Evolutionary conservation across 2,888 invertebrate genomes (phyloP).

Genomic region (Apodemia mormo): DNA sequence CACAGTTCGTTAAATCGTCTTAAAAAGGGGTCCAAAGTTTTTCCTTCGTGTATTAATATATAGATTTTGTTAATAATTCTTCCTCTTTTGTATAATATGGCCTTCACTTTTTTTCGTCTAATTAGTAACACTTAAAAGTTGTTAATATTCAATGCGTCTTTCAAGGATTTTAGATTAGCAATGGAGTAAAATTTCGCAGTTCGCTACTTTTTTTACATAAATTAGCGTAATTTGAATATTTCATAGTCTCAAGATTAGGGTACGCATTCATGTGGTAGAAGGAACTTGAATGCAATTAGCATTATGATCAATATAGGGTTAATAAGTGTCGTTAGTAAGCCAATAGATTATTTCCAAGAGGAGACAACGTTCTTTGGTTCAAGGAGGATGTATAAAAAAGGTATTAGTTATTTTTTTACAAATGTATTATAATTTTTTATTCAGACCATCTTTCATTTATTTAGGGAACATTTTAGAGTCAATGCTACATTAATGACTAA

Average conservation of each 20-base stretch:
- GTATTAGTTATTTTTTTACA: too few species aligned
- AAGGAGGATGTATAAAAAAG: too few species aligned
- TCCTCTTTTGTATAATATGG: too few species aligned
- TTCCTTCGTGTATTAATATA: too few species aligned
- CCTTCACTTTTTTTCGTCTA: too few species aligned
- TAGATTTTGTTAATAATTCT: too few species aligned
- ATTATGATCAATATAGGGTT: constrained; percentile 41
- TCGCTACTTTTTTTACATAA: constrained; percentile 47
- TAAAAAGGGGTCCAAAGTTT: too few species aligned
- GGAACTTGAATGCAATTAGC: constrained; percentile 57
- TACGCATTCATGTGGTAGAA: constrained; percentile 45
- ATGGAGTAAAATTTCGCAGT: constrained; percentile 59
- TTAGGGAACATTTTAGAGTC: background rate
- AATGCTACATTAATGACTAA: too few species aligned
- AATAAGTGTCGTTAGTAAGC: constrained; percentile 16
- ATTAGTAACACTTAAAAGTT: too few species aligned
- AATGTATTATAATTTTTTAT: background rate
- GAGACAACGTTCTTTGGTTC: background rate
- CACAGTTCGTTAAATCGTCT: too few species aligned
- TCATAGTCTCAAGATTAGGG: constrained; percentile 49
- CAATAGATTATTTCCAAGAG: background rate
- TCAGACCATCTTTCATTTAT: background rate
- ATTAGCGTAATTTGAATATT: constrained; percentile 68
- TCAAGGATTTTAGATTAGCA: constrained; percentile 29
- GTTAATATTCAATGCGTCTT: too few species aligned